phyloP scores from a whole-genome alignment of 2,888 invertebrate genomes.

The Octodonta nipae region DNA sequence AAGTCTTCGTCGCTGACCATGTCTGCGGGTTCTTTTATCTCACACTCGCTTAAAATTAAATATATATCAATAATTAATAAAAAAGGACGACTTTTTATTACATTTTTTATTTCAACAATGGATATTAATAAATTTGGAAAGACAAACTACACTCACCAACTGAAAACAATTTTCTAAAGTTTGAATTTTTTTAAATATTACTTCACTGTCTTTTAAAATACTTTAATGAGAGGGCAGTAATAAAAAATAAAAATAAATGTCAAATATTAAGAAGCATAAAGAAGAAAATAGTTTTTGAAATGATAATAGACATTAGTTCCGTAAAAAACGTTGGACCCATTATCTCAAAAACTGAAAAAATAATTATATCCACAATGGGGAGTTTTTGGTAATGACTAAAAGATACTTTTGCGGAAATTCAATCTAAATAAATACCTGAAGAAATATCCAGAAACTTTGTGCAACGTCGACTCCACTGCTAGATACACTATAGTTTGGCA shows the following conservation, averaged over 20 bases:
- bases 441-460: slow-evolving; percentile 49
- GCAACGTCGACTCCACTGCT: slow-evolving; percentile 48
- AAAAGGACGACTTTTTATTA: neutral
- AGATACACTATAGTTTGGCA: slow-evolving; percentile 54
- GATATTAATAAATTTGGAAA: too few relatives aligned
- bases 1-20: slow-evolving; percentile 26
- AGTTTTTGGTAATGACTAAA: too few relatives aligned
- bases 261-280: too few relatives aligned
- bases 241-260: too few relatives aligned
- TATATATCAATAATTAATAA: neutral
- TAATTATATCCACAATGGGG: slow-evolving; percentile 2
- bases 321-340: too few relatives aligned
- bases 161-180: neutral
- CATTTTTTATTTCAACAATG: too few relatives aligned
- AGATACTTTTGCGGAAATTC: neutral
- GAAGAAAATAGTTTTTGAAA: too few relatives aligned
- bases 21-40: slow-evolving; percentile 29
- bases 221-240: too few relatives aligned
- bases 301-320: too few relatives aligned
- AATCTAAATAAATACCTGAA: too few relatives aligned
- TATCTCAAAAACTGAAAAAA: neutral
- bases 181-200: too few relatives aligned
- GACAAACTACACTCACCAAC: neutral
- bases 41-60: slow-evolving; percentile 31
- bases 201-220: too few relatives aligned